Percentiles rank a stretch among this genome's conserved stretches.
Evolutionary conservation across 2,113 vertebrate genomes (phyloP).

Genomic region (Syrmaticus mikado): DNA sequence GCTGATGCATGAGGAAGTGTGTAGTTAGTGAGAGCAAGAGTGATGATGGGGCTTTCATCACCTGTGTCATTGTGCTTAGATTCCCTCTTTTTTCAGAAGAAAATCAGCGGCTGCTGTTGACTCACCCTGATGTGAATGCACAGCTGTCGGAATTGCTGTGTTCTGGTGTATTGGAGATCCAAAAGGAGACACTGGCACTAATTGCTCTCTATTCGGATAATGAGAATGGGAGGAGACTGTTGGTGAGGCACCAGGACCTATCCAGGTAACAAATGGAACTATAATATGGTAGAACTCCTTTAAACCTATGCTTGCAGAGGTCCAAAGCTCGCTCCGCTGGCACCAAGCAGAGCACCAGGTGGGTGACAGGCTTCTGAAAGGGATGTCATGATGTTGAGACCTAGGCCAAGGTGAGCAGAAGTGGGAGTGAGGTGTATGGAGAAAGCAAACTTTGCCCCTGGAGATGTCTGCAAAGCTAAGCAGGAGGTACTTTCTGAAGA

Average conservation of each 20-base stretch:
- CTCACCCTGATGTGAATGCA: slow-evolving; percentile 34
- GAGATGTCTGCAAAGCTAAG: neutral
- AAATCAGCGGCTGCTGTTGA: slow-evolving; percentile 85
- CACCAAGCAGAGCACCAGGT: neutral
- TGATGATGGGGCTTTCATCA: fast-evolving
- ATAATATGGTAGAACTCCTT: neutral
- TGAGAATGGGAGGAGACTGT: slow-evolving; percentile 71
- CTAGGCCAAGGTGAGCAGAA: neutral
- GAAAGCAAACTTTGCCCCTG: neutral
- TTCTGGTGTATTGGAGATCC: slow-evolving; percentile 62
- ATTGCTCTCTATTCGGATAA: slow-evolving; percentile 77
- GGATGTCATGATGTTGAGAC: neutral
- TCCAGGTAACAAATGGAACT: slow-evolving; percentile 67
- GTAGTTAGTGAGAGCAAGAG: neutral
- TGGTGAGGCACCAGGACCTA: slow-evolving; percentile 79
- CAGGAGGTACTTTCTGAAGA: neutral
- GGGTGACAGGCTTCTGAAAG: neutral
- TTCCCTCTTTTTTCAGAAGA: slow-evolving; percentile 80
- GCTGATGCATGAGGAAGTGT: neutral
- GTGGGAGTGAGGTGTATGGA: fast-evolving
- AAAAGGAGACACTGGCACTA: slow-evolving; percentile 79
- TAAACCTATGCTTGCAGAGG: neutral
- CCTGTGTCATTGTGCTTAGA: fast-evolving
- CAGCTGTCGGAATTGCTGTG: slow-evolving; percentile 78
- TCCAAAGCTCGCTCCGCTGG: neutral